Base-by-base conservation (phyloP, 2,888 invertebrate species). In the Herminia tarsipennalis region DNA sequence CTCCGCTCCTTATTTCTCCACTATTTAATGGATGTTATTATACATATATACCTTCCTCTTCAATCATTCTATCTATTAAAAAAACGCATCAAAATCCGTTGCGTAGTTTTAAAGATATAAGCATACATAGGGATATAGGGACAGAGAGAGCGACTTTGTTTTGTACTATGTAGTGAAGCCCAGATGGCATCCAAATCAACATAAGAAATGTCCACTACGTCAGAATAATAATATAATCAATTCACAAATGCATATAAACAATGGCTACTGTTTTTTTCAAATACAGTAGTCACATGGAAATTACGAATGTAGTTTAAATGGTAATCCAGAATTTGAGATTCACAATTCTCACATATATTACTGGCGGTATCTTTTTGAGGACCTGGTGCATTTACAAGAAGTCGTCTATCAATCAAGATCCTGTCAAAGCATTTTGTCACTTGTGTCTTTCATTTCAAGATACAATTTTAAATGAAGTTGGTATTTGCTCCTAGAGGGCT, bases 331-430 rank as follows among this genome's bases (percentile, higher is more conserved):
- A 56, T 56, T 66, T 67, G 62, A 68, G 66, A 70, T 64, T 70
- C 62, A 58, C 55, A 58, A 55, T 70, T 83, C 82, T 58, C 81
- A 81, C 78, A 80, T 83, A 78, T 67, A 77, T 83, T 79, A 77
- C 30, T n/a, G 47, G 70, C 78, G 81, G 79, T 54, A 25, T 47
- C 58, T 67, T 74, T 81, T 78, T 68, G 68, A 55, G 39, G 44
- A 51, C 51, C 42, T 32, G 45, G 25, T 59, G 49, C 36, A 47
- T 45, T 37, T 50, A 54, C 32, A 51, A 49, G 28, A 52, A 33
- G n/a, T n/a, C 45, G 43, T 36, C 24, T 6, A 40, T 25, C 18
- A 3, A 17, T 17, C 33, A 47, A 21, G 27, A 32, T 24, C 16
- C 29, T 44, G 35, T 28, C 35, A 49, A 47, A 28, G 35, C 9